Base-by-base conservation (phyloP, 92 coral and sea anemone species). In the Bergia sp. region DNA sequence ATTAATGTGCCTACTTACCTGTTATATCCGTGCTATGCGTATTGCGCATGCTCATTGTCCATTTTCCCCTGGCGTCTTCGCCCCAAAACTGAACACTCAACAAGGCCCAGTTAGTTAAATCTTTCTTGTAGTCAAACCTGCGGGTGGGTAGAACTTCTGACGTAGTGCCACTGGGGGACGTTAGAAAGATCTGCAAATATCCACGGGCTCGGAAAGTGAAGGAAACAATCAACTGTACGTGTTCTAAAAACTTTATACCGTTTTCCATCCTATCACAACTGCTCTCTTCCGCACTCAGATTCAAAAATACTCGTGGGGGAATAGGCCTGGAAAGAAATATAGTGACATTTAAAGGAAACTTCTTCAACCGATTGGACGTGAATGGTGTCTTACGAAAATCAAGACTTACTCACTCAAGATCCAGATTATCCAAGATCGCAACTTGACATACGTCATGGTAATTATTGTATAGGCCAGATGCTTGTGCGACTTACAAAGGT, bases 31-130 rank as follows among this genome's bases (percentile, higher is more conserved):
- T 49, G 55, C 55, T 49, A 49, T 49, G 55, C 47, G 47, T 44
- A 5, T 44, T 44, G 47, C 47, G 69, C 69, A 61, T 61, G n/a
- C 69, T 61, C n/a, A 61, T 10, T 2, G 42, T 86, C 89, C 89
- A 86, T 12, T 20, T 76, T 75, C 89, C 89, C 37, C 16, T 11
- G 15, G 79, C 18, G 41, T 75, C n/a, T 57, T 86, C 89, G 37
- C 89, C 89, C 89, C 89, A 86, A 57, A 73, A 86, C 41, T 86
- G 89, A 8, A 86, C 81, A 40, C 89, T 86, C 21, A 71, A 49
- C 9, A 75, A 64, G 61, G 79, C 66, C 65, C 76, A 45, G 64
- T 76, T 49, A 1, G 38, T n/a, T 73, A 74, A 86, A 29, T 47
- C 15, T 49, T 20, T 74, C 18, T 61, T 61, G 69, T 2, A 61